Base-by-base conservation (phyloP, 2,113 vertebrate genomes). In the Nicator chloris region DNA sequence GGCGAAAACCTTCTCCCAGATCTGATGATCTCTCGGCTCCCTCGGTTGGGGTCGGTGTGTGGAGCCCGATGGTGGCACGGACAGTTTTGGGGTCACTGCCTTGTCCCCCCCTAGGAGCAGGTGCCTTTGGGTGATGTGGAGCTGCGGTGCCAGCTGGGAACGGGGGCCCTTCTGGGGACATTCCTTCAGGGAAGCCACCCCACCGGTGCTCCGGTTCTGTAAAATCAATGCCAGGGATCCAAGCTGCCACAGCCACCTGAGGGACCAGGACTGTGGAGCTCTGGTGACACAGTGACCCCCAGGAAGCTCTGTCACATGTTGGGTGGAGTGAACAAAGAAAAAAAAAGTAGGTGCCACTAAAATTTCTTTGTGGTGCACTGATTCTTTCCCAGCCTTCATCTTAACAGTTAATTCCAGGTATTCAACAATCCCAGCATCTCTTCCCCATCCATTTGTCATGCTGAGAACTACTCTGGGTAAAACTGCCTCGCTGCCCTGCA, bases 261-360 rank as follows among this genome's bases (percentile, higher is more conserved):
- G 81, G 33, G 49, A 35, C 28, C 0, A 3, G 56, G 50, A 19
- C 42, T n/a, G 44, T 5, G 37, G 49, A n/a, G 44, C 13, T 72
- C 33, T 35, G 42, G 66, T 53, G 76, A n/a, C 2, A 4, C 2
- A 1, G 57, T 45, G 71, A 71, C 35, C 18, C 57, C 50, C 39
- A 9, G 31, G 15, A 18, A 45, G 22, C 35, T 61, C 70, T 45
- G 56, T 23, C 45, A 3, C 1, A 0, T 35, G 1, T 4, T 7
- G 11, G 45, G 39, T 35, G 59, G 45, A 60, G 51, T 1, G 15
- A 87, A 44, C 19, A 57, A 56, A 47, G 53, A 4, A 31, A 65
- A 65, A n/a, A 22, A 40, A 40, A 19, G 64, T 30, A 39, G 60
- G 33, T 40, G 42, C 47, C 0, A 2, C 69, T 42, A 10, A 21